Conservation (phyloP, 2,888 invertebrate genomes). For the Andrena fulva region DNA sequence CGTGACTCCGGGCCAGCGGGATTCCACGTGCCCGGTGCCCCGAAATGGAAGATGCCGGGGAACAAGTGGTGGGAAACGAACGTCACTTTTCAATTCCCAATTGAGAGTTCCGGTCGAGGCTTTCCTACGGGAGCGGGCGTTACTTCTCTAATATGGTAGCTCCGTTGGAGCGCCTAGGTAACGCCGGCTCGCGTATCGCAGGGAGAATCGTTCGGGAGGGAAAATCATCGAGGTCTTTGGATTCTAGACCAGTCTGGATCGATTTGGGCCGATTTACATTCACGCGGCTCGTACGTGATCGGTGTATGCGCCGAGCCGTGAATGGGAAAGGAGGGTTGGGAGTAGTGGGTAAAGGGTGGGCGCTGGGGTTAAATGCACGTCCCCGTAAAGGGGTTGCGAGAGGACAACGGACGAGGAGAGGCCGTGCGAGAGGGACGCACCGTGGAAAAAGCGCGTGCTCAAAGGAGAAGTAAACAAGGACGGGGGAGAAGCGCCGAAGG, state of each 20-base stretch:
- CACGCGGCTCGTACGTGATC: slow-evolving; percentile 58
- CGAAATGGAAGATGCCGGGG: slow-evolving; percentile 9
- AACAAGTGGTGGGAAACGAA: too few relatives aligned
- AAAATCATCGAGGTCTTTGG: slow-evolving; percentile 35
- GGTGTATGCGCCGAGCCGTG: slow-evolving; percentile 68
- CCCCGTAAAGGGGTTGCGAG: slow-evolving; percentile 68
- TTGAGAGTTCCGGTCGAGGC: background rate
- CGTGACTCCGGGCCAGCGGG: slow-evolving; percentile 64
- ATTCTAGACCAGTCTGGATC: slow-evolving; percentile 52
- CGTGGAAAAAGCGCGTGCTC: slow-evolving; percentile 47
- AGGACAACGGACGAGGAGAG: slow-evolving; percentile 65
- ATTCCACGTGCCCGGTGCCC: slow-evolving; percentile 52
- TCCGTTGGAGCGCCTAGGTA: background rate
- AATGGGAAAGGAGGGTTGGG: slow-evolving; percentile 62
- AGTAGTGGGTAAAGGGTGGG: slow-evolving; percentile 48
- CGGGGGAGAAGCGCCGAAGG: slow-evolving; percentile 45
- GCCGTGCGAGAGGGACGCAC: slow-evolving; percentile 52
- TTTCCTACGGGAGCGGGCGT: background rate
- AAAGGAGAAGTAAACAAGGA: slow-evolving; percentile 50
- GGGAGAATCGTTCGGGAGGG: background rate
- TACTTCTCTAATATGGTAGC: background rate
- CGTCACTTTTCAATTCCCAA: background rate
- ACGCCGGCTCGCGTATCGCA: background rate
- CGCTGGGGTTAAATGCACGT: slow-evolving; percentile 70
- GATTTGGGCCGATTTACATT: slow-evolving; percentile 65